Evolutionary conservation across 2,113 vertebrate genomes (phyloP).

Genomic region (Bubalus kerabau): DNA sequence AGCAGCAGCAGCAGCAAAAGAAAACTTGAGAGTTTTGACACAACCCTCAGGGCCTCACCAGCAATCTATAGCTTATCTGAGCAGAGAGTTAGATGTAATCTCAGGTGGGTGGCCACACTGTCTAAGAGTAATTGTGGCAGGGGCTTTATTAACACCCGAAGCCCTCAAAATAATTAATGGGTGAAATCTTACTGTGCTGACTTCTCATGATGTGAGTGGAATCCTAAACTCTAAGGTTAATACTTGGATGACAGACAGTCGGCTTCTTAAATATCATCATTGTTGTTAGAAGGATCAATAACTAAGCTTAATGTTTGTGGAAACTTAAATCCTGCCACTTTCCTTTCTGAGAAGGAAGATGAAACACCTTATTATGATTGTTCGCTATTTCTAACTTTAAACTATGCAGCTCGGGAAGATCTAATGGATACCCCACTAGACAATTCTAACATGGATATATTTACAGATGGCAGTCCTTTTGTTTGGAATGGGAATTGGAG

Average conservation of each 20-base stretch:
- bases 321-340: neutral
- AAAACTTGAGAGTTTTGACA: neutral
- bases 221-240: neutral
- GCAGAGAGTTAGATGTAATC: neutral
- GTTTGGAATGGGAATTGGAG: neutral
- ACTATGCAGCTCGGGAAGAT: neutral
- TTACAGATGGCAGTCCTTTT: neutral
- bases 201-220: neutral
- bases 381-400: neutral
- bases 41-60: neutral
- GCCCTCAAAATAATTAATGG: neutral
- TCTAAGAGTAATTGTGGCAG: neutral
- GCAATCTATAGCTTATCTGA: neutral
- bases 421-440: neutral
- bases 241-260: neutral
- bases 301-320: neutral
- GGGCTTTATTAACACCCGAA: rapidly evolving
- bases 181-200: neutral
- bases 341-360: neutral
- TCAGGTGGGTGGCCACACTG: neutral
- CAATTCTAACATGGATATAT: neutral
- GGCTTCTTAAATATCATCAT: neutral
- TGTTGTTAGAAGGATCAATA: neutral
- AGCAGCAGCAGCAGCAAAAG: too few species aligned
- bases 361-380: neutral